These are phyloP conservation scores for Numenius phaeopus DNA, from an alignment of 2,797 vertebrate species.

Conservation along the genomic window DNA sequence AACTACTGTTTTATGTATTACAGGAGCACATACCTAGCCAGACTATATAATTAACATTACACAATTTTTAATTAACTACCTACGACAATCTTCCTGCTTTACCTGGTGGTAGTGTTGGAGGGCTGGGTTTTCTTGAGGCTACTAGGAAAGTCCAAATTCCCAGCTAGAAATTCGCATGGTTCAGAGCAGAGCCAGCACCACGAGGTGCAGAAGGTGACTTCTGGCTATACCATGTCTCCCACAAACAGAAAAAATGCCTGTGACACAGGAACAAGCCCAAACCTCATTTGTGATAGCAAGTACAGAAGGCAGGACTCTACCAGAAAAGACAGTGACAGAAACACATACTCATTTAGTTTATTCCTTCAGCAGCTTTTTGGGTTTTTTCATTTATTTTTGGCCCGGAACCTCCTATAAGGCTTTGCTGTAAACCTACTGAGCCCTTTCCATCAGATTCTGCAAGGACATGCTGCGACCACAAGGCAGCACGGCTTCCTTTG, in stretches of 20 bases:
- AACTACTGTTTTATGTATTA: neutral
- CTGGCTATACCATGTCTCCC: neutral
- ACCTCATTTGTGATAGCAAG: neutral
- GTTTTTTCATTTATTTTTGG: neutral
- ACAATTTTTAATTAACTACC: conserved; percentile 32
- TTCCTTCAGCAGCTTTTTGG: neutral
- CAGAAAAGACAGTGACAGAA: neutral
- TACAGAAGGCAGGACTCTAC: neutral
- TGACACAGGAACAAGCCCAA: neutral
- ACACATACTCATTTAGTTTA: neutral
- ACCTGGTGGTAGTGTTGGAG: neutral
- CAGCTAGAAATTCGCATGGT: neutral
- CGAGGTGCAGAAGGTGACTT: neutral
- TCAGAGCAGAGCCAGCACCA: neutral
- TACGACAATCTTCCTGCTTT: neutral
- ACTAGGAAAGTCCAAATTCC: neutral
- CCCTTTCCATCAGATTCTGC: neutral
- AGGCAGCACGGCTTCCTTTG: neutral
- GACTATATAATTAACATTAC: conserved; percentile 5
- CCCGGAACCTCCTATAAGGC: neutral
- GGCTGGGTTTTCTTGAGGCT: neutral
- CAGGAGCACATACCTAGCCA: neutral
- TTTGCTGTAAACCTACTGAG: neutral
- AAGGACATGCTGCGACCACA: accelerated
- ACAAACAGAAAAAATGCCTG: neutral